These are phyloP conservation scores for Hirudinaria manillensis DNA, from an alignment of 2,888 invertebrate species.

Conservation along the genomic window DNA sequence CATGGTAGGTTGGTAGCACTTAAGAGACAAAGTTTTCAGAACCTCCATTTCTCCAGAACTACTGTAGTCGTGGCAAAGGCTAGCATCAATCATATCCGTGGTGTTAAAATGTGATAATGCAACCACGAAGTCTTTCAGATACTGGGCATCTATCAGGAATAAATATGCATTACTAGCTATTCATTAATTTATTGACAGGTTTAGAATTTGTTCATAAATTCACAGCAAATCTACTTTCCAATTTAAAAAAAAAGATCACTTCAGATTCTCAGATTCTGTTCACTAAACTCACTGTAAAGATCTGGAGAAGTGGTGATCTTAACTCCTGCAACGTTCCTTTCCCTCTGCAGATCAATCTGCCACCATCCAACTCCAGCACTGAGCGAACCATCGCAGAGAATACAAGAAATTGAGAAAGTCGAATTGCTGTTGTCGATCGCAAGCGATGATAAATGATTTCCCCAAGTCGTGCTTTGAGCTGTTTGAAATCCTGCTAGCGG, in stretches of 20 bases:
- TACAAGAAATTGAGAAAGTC: conserved; percentile 19
- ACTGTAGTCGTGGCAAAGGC: conserved; percentile 17
- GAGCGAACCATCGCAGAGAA: conserved; percentile 21
- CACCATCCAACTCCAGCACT: conserved; percentile 22
- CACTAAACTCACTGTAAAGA: conserved; percentile 12
- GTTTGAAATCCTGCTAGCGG: neutral
- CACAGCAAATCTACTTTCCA: neutral
- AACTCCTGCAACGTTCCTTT: conserved; percentile 5
- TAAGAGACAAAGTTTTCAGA: neutral
- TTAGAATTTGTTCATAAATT: too few relatives aligned
- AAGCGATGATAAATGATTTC: neutral
- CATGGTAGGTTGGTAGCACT: neutral
- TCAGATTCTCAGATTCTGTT: too few relatives aligned
- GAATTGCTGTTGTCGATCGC: conserved; percentile 6
- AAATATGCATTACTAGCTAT: neutral
- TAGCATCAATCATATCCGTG: neutral
- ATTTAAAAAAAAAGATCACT: too few relatives aligned
- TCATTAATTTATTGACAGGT: too few relatives aligned
- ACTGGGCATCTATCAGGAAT: neutral
- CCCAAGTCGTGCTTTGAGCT: conserved; percentile 20
- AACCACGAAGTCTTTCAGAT: neutral
- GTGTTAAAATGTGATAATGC: neutral
- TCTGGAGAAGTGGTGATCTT: conserved; percentile 8
- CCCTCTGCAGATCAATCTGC: conserved; percentile 16
- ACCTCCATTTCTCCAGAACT: neutral